These are phyloP conservation scores for Umimayanthus kanabou DNA, from an alignment of 92 coral and sea anemone genomes.

Conservation along the genomic window DNA sequence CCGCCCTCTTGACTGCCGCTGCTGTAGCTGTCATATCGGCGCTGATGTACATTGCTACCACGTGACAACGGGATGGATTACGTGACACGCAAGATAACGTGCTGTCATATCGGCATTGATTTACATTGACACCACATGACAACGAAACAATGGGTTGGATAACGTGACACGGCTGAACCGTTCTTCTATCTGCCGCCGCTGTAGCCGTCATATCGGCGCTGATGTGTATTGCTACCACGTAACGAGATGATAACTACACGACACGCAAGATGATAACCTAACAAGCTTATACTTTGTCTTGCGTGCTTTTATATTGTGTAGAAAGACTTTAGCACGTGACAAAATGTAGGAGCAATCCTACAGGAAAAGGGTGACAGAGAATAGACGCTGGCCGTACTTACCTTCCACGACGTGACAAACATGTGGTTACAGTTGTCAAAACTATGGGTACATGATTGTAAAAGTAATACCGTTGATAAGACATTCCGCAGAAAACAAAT, in stretches of 20 bases:
- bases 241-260: not conserved
- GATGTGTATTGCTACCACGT: constrained; percentile 71
- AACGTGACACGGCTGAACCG: constrained; percentile 48
- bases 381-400: too few species aligned
- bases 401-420: too few species aligned
- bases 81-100: not conserved
- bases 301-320: too few species aligned
- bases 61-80: not conserved
- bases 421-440: too few species aligned
- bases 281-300: too few species aligned
- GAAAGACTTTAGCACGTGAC: too few species aligned
- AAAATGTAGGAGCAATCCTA: too few species aligned
- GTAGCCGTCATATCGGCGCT: constrained; percentile 71
- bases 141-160: not conserved
- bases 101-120: constrained; percentile 73
- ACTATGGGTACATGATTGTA: too few species aligned
- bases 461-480: too few species aligned
- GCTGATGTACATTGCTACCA: constrained; percentile 75
- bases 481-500: too few species aligned
- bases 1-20: constrained; percentile 57
- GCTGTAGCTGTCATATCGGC: constrained; percentile 70
- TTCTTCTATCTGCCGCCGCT: constrained; percentile 60
- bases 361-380: too few species aligned
- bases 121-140: constrained; percentile 65
- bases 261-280: too few species aligned